Conservation (phyloP, 2,113 vertebrate species). For the Bostrychus sinensis region DNA sequence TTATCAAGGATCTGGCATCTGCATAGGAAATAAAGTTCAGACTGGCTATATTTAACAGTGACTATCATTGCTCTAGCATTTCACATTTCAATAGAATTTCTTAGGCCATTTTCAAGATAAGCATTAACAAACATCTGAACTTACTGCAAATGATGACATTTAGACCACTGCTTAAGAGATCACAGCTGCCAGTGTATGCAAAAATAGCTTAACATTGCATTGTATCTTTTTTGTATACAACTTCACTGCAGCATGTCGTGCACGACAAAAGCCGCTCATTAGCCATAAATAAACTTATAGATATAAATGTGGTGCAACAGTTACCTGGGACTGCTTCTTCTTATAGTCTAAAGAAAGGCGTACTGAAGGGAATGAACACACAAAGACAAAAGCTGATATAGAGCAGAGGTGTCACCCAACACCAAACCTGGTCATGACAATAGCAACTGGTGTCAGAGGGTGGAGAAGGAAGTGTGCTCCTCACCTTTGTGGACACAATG, state of each 20-base stretch:
- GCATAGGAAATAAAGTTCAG: constrained; percentile 3
- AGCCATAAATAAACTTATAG: constrained; percentile 56
- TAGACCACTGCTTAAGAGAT: not conserved
- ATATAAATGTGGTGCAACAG: constrained; percentile 49
- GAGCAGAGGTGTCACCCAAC: constrained; percentile 47
- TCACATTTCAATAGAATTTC: not conserved
- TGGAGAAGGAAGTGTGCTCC: constrained; percentile 5
- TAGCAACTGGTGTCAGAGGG: constrained; percentile 23
- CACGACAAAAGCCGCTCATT: constrained; percentile 43
- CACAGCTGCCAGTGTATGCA: not conserved
- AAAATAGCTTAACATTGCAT: not conserved
- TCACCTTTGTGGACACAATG: constrained; percentile 13
- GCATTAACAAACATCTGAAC: constrained; percentile 4
- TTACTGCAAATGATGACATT: not conserved
- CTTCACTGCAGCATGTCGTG: not conserved
- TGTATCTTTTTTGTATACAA: not conserved
- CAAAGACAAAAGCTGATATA: constrained; percentile 45
- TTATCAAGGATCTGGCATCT: constrained; percentile 14
- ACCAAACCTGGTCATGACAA: constrained; percentile 32
- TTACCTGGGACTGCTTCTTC: constrained; percentile 34
- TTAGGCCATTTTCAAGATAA: not conserved
- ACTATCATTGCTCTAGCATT: not conserved
- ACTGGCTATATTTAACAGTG: not conserved
- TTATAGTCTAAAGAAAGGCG: constrained; percentile 22
- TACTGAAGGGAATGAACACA: constrained; percentile 34